Evolutionary conservation across 2,797 vertebrate species (phyloP).

Genomic region (Phyllotis vaccarum): DNA sequence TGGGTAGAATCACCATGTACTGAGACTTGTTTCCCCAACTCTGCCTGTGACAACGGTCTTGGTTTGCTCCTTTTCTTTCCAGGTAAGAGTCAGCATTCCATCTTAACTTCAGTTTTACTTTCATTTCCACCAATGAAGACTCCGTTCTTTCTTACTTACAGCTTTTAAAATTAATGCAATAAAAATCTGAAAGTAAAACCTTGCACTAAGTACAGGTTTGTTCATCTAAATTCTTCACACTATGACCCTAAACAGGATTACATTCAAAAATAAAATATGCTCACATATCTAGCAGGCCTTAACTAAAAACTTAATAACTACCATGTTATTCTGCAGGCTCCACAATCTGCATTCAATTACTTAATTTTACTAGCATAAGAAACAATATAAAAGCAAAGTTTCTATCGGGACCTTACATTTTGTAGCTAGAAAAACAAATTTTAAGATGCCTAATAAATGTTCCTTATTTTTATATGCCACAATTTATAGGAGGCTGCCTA

Average conservation of each 20-base stretch:
- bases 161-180: constrained; percentile 40
- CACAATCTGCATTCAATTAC: constrained; percentile 26
- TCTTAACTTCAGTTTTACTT: constrained; percentile 36
- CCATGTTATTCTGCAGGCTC: not conserved
- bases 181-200: constrained; percentile 45
- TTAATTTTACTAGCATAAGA: constrained; percentile 55
- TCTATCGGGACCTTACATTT: constrained; percentile 39
- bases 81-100: constrained; percentile 1
- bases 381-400: constrained; percentile 44
- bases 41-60: not conserved
- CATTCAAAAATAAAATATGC: constrained; percentile 32
- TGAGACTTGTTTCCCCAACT: not conserved
- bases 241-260: constrained; percentile 43
- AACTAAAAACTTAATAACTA: constrained; percentile 50
- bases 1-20: not conserved
- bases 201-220: not conserved
- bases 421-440: constrained; percentile 61
- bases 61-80: not conserved
- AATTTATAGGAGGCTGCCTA: constrained; percentile 53
- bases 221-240: constrained; percentile 21
- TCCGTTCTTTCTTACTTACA: not conserved
- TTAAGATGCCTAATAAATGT: constrained; percentile 56
- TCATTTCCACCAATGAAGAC: constrained; percentile 46
- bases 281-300: constrained; percentile 36
- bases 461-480: constrained; percentile 56